Evolutionary conservation across 2,888 invertebrate genomes (phyloP), one percentile per base, ranked within the genome.

Genomic region (Calephelis perditalis): DNA sequence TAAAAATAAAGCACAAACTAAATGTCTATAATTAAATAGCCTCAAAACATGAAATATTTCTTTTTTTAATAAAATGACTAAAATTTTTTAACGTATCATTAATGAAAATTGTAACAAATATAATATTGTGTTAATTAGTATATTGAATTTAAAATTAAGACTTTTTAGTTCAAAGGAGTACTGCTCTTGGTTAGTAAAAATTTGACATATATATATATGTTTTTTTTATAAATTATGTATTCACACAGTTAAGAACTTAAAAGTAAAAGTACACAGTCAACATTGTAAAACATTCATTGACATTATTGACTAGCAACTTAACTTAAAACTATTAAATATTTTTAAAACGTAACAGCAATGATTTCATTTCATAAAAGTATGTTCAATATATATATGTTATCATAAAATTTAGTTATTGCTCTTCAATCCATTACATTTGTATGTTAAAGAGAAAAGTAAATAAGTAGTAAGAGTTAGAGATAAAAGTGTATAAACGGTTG

Each of bases 261-360:
- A 47, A 47, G 9, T 46, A 46, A n/a, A 46, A n/a, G 12, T 15
- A 15, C 15, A 46, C n/a, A 46, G 1, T 11, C 11, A 46, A 26
- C 26, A 26, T 26, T 26, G 26, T 26, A 15, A 49, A 15, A 49
- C 12, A 49, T 49, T 49, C 49, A 49, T 40, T 7, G 40, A 15
- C 15, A 26, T 49, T 10, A 49, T 49, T 10, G 5, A 49, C 49
- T 49, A 49, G 49, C 49, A 49, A 49, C 49, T 49, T 49, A 49
- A 49, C 26, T 15, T 15, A 49, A 49, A 10, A 6, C 15, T 26
- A 26, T 26, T 5, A 49, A 8, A 49, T 47, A 47, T 7, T 8
- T 15, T 47, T 47, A 9, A 47, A 15, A 9, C 7, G 15, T 40
- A 12, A 15, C 8, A 9, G 4, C n/a, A 12, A 47, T 47, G 12